phyloP scores from a whole-genome alignment of 2,797 vertebrate species.

The Discoglossus pictus region DNA sequence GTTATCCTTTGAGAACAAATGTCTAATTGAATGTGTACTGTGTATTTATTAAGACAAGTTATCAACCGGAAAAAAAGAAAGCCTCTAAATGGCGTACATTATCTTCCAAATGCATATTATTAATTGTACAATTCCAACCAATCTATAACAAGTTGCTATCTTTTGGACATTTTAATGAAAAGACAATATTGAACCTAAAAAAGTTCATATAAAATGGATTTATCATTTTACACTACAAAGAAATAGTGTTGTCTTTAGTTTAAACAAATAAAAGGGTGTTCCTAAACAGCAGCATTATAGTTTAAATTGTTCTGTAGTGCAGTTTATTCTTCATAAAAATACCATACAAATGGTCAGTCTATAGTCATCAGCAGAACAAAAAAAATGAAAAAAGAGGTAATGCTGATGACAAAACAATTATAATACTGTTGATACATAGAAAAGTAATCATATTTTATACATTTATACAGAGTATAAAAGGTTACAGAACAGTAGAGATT shows the following conservation, averaged over 20 bases:
- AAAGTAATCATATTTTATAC: constrained; percentile 90
- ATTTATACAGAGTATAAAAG: constrained; percentile 88
- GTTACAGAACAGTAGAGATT: constrained; percentile 79
- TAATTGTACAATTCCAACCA: constrained; percentile 63
- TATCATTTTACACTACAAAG: constrained; percentile 77
- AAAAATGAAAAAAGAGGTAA: constrained; percentile 78
- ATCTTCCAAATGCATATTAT: constrained; percentile 59
- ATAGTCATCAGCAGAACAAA: constrained; percentile 84
- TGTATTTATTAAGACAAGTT: constrained; percentile 12
- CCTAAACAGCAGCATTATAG: constrained; percentile 87
- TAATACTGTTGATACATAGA: constrained; percentile 94
- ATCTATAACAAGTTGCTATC: constrained; percentile 67
- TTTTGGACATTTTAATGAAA: constrained; percentile 69
- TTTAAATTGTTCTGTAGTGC: constrained; percentile 86
- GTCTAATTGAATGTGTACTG: not conserved
- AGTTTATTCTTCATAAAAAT: constrained; percentile 84
- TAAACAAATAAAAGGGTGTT: constrained; percentile 79
- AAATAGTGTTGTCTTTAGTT: constrained; percentile 65
- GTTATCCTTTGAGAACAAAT: constrained; percentile 12
- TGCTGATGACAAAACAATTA: constrained; percentile 91
- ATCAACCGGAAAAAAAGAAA: constrained; percentile 5
- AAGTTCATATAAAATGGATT: constrained; percentile 79
- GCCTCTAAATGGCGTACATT: constrained; percentile 38
- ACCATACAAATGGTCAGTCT: constrained; percentile 85
- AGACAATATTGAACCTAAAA: constrained; percentile 71